Conservation (phyloP, 2,113 vertebrate species). For the Orcinus orca region DNA sequence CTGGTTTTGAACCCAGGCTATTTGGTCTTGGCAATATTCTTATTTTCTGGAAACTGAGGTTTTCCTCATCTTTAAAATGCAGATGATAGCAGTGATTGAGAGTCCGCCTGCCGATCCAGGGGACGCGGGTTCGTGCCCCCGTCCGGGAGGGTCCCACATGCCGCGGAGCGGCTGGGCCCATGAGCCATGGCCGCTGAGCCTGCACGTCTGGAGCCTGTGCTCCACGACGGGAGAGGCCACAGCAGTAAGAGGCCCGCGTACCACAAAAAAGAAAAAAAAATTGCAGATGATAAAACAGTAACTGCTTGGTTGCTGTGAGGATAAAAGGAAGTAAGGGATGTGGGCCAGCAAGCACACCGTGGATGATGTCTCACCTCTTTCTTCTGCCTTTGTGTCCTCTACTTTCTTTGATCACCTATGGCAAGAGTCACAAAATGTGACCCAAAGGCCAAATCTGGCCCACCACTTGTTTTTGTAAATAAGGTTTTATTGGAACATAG, state of each 20-base stretch:
- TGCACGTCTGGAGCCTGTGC: no score
- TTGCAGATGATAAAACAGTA: neutral
- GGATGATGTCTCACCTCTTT: neutral
- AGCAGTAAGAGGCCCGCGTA: no score
- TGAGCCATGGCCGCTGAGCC: no score
- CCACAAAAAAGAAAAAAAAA: neutral
- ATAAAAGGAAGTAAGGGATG: neutral
- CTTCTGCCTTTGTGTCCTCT: neutral
- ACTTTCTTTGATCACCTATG: neutral
- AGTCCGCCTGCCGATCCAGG: no score
- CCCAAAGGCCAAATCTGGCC: neutral
- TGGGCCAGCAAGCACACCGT: neutral
- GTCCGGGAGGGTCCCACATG: no score
- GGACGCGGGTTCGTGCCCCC: no score
- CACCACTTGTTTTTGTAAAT: neutral
- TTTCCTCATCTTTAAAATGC: conserved; percentile 1
- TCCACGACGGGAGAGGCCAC: no score
- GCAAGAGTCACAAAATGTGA: neutral
- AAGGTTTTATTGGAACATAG: neutral
- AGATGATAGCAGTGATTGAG: neutral
- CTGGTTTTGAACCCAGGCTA: neutral
- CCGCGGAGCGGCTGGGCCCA: no score
- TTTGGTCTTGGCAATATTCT: neutral
- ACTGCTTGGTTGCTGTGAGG: neutral
- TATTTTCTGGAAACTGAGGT: neutral